A percentile compares a stretch with the other conserved stretches of the same genome.
Conservation (phyloP, 2,797 vertebrate genomes). For the Cossypha heuglini region DNA sequence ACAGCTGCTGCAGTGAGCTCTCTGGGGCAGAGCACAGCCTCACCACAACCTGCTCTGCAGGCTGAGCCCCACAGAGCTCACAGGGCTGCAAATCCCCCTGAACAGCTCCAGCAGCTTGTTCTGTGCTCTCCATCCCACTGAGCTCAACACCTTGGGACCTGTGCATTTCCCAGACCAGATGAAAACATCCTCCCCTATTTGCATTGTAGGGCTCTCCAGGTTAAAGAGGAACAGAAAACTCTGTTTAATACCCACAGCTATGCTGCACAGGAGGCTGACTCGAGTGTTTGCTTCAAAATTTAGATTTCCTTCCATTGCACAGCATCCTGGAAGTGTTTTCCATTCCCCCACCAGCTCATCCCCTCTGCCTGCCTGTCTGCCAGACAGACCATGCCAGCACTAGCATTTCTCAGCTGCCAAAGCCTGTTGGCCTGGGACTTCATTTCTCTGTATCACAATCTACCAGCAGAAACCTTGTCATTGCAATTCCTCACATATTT, state of each 20-base stretch:
- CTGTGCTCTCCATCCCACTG: neutral
- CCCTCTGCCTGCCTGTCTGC: slow-evolving; percentile 22
- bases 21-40: neutral
- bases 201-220: neutral
- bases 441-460: slow-evolving; percentile 41
- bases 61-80: neutral
- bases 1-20: neutral
- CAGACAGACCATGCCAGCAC: slow-evolving; percentile 1
- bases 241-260: neutral
- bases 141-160: neutral
- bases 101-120: neutral
- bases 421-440: slow-evolving; percentile 52
- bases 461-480: slow-evolving; percentile 47
- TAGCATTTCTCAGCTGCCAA: slow-evolving; percentile 29
- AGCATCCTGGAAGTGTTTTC: neutral
- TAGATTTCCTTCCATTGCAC: neutral
- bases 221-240: neutral
- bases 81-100: neutral
- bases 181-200: neutral
- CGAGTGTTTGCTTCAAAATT: neutral
- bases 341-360: neutral
- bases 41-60: neutral
- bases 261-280: neutral
- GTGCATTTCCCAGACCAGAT: neutral
- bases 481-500: slow-evolving; percentile 47